Evolutionary conservation across 2,888 invertebrate species (phyloP), one percentile per base, ranked within the genome.

Genomic region (Brachypterus glaber): DNA sequence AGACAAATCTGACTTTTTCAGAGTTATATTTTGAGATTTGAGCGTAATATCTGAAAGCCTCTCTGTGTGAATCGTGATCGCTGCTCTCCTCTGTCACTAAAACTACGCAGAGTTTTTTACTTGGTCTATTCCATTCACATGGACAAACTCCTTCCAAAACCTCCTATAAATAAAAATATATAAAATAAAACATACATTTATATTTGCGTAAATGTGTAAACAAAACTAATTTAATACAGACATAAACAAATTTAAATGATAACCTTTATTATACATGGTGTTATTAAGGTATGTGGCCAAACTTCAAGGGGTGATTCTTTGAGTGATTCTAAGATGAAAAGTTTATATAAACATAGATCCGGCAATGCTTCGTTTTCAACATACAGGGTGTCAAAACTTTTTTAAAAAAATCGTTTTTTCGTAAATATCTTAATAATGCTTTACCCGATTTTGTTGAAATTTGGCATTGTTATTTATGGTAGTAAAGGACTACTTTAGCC

Each of bases 101-200:
- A 57, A 93, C 77, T 36, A 88, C 77, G 67, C 92, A 79, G 43
- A 86, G 66, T 21, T 77, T 74, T 53, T 83, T 82, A 14, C 80
- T 71, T 1, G 78, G 79, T 38, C 81, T 77, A 48, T 86, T 78
- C 77, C 87, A 83, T 62, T 89, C 89, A 39, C 85, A 80, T 1
- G 95, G 95, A 57, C 95, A 96, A 36, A 95, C 73, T 4, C 81
- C 76, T 57, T 90, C 88, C 52, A 91, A 68, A 48, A 83, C 70
- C 36, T 71, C 72, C 78, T 79, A 60, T 2, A 59, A 55, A 40
- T 9, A 47, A 40, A n/a, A n/a, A n/a, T n/a, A n/a, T n/a, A n/a
- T n/a, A n/a, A n/a, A n/a, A 36, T 18, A 13, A 26, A 12, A 37
- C 17, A 40, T 37, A 39, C 4, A 12, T 11, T 24, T 3, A 34